Percentiles rank a stretch among this genome's conserved stretches.
phyloP scores from a whole-genome alignment of 2,113 vertebrate species.

The Eidolon helvum region DNA sequence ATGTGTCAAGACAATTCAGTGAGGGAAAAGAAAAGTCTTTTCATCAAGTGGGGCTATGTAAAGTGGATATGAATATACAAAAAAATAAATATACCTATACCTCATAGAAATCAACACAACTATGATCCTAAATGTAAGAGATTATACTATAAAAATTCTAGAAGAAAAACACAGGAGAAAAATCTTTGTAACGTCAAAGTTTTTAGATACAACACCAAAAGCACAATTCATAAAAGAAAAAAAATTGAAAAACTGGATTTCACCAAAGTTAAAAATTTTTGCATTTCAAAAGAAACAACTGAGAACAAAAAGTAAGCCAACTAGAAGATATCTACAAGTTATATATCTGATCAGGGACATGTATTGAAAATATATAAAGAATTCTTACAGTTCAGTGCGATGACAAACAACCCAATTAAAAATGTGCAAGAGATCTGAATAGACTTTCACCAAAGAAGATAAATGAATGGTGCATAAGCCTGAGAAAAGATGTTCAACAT shows the following conservation, averaged over 20 bases:
- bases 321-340: neutral
- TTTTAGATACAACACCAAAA: neutral
- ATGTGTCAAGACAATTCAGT: neutral
- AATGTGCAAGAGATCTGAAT: neutral
- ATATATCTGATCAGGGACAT: neutral
- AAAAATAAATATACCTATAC: neutral
- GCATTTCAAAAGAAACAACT: neutral
- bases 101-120: neutral
- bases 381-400: neutral
- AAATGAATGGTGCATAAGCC: neutral
- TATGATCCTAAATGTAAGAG: neutral
- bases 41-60: neutral
- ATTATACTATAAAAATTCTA: neutral
- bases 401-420: neutral
- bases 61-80: no score
- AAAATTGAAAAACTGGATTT: neutral
- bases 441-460: neutral
- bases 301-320: neutral
- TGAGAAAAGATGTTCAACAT: neutral
- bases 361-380: neutral
- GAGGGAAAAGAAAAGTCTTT: neutral
- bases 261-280: neutral
- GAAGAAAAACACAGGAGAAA: conserved; percentile 21
- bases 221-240: neutral
- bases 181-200: neutral